Percentiles rank a stretch among this genome's conserved stretches.
These are phyloP conservation scores for Hermatobates lingyangjiaoensis DNA, from an alignment of 1,140 invertebrate species.

Conservation along the genomic window DNA sequence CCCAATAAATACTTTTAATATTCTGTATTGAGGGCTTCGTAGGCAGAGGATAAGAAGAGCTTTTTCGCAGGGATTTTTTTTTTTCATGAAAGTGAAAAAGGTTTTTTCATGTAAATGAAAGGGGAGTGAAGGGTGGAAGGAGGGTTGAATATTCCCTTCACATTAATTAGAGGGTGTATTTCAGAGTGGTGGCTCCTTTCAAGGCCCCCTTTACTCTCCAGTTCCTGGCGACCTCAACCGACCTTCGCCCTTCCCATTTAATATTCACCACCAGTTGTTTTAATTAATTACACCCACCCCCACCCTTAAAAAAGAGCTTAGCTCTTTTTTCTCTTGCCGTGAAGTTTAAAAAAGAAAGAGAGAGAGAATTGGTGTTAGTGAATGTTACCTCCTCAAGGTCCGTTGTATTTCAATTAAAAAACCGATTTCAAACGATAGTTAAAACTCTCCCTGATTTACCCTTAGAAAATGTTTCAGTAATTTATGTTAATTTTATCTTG, in stretches of 20 bases:
- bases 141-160: not conserved
- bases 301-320: no score
- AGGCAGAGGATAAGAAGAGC: not conserved
- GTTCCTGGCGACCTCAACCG: not conserved
- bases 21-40: not conserved
- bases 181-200: no score
- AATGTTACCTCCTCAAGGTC: no score
- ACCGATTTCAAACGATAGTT: no score
- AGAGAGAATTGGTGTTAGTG: no score
- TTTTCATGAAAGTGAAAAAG: not conserved
- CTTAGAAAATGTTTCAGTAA: no score
- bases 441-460: no score
- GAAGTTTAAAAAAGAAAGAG: no score
- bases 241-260: not conserved
- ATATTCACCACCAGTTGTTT: not conserved
- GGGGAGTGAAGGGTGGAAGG: not conserved
- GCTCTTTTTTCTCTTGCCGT: no score
- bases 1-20: slow-evolving; percentile 2
- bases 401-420: no score
- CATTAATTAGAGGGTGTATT: no score
- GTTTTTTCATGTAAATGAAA: slow-evolving; percentile 1
- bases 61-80: not conserved
- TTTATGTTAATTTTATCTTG: no score
- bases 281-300: not conserved
- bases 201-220: not conserved